phyloP scores from a whole-genome alignment of 2,113 vertebrate species.

The Dasyurus viverrinus region DNA sequence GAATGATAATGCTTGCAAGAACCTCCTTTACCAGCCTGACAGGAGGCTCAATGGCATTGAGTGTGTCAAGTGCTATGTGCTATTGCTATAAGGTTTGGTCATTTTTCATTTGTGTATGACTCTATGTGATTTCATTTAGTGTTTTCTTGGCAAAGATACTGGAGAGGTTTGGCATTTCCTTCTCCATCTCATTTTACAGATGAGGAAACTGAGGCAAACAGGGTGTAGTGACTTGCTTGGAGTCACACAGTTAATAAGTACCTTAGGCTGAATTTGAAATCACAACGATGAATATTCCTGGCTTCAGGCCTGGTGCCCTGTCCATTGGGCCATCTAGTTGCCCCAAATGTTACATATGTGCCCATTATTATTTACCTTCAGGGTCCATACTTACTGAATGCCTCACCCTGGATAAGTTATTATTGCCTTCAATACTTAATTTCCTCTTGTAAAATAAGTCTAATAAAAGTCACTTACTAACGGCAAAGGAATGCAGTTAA shows the following conservation, averaged over 20 bases:
- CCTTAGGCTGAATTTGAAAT: neutral
- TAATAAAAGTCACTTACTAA: neutral
- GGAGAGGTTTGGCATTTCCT: neutral
- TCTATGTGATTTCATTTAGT: neutral
- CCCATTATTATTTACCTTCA: neutral
- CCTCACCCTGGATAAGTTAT: neutral
- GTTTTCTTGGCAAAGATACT: too few species aligned
- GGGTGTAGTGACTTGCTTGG: neutral
- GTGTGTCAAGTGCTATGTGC: neutral
- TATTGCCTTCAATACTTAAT: neutral
- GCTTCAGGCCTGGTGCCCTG: neutral
- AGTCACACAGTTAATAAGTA: neutral
- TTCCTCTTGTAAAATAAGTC: neutral
- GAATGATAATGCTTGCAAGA: neutral
- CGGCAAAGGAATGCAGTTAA: neutral
- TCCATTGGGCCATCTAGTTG: neutral
- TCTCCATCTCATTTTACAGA: neutral
- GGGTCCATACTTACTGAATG: neutral
- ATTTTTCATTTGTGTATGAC: neutral
- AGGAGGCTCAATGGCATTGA: neutral
- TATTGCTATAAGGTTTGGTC: neutral
- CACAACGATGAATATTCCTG: neutral
- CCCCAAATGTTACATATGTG: neutral
- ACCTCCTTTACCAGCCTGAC: neutral
- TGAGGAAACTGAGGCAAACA: neutral